A percentile compares a stretch with the other conserved stretches of the same genome.
These are phyloP conservation scores for Leptothorax acervorum DNA, from an alignment of 2,888 invertebrate genomes.

Conservation along the genomic window DNA sequence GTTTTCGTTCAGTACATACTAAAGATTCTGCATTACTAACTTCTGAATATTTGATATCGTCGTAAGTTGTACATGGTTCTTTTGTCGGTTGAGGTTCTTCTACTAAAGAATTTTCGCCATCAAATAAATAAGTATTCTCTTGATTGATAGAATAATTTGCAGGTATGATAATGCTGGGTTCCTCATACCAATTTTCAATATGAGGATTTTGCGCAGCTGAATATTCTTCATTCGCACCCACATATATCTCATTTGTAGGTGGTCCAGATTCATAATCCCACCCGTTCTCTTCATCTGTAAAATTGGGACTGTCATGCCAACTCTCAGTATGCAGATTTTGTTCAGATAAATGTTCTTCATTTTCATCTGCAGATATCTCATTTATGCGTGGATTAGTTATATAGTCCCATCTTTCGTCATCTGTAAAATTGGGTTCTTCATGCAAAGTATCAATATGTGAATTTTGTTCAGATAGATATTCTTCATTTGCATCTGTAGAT, in stretches of 20 bases:
- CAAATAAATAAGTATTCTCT: conserved; percentile 57
- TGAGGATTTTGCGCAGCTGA: conserved; percentile 57
- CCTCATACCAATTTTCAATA: conserved; percentile 65
- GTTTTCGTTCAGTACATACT: neutral
- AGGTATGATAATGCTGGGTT: conserved; percentile 64
- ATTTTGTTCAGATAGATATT: neutral
- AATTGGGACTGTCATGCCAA: neutral
- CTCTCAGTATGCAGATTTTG: neutral
- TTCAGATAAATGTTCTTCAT: neutral
- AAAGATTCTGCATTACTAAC: neutral
- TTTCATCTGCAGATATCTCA: neutral
- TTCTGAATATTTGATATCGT: neutral
- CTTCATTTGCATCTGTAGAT: neutral
- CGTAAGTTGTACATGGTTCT: neutral
- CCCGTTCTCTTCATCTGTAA: conserved; percentile 43
- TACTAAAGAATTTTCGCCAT: conserved; percentile 38
- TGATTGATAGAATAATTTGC: conserved; percentile 35
- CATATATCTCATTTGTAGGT: conserved; percentile 32
- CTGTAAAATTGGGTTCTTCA: neutral
- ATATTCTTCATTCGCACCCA: neutral
- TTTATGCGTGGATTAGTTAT: neutral
- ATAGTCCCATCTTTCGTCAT: neutral
- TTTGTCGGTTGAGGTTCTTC: neutral
- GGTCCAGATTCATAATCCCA: neutral
- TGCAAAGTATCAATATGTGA: neutral